Evolutionary conservation across 2,797 vertebrate genomes (phyloP), one percentile per base, ranked within the genome.

Genomic region (Eremophila alpestris): DNA sequence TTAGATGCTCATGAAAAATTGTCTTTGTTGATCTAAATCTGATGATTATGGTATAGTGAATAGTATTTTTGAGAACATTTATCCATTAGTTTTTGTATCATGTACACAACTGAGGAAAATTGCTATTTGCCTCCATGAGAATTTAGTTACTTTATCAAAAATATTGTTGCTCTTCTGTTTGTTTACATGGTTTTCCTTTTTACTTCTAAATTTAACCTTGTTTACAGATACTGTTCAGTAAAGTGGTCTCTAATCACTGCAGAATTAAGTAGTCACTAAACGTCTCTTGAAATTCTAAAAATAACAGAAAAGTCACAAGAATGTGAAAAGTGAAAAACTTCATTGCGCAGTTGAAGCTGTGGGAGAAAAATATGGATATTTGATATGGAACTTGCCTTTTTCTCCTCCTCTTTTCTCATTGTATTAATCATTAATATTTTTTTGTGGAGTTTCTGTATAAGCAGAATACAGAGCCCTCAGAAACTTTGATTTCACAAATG

Each of bases 201-300:
- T 59, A 36, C 51, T 92, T 90, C 83, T 67, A 90, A 89, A 91
- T 94, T 84, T 92, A 94, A 76, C 67, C 56, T 62, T 92, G 49
- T 89, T 93, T 84, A 83, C 67, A 67, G 75, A 80, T 62, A 74
- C 9, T 82, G 18, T 67, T 92, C 87, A 74, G n/a, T 74, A 73
- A 84, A 87, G 64, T 69, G 34, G 24, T 73, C 52, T 91, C 29
- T 90, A 96, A 76, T 95, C 49, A 80, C 41, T 52, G 63, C 24
- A 83, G 59, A 90, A 78, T 89, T 89, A 68, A 78, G 54, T 76
- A 76, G 45, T 38, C 88, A 41, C 46, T 81, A 78, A 71, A 40
- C 30, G 71, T 32, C 60, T 70, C 60, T 80, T 77, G 29, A 90
- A 89, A 64, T 52, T 43, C 52, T 87, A 93, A 91, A 95, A 93